phyloP scores from a whole-genome alignment of 2,888 invertebrate genomes.

The Timandra comae region DNA sequence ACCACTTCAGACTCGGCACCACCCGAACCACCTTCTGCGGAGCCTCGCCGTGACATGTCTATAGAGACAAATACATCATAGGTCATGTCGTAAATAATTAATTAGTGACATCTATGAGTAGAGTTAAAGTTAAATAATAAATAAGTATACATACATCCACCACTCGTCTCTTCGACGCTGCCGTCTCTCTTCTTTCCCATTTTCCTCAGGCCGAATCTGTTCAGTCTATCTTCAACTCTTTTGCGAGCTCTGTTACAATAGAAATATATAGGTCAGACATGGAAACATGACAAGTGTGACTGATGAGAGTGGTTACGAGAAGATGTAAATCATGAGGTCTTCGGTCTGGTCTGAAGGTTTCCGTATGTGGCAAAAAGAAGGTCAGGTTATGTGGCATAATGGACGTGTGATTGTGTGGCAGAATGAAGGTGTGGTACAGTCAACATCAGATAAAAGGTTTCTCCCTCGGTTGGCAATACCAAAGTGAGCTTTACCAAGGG shows the following conservation, averaged over 20 bases:
- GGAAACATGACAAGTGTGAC: background rate
- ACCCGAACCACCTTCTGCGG: constrained; percentile 86
- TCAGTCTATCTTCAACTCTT: constrained; percentile 92
- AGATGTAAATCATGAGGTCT: background rate
- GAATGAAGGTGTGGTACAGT: no score
- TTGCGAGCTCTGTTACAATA: constrained; percentile 85
- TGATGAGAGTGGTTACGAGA: background rate
- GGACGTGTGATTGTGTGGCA: no score
- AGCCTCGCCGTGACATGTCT: constrained; percentile 84
- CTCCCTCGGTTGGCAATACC: no score
- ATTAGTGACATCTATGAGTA: background rate
- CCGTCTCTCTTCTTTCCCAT: constrained; percentile 92
- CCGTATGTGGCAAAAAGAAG: no score
- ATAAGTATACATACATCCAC: constrained; percentile 80
- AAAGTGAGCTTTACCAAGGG: no score
- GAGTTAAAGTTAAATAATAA: background rate
- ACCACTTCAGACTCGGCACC: constrained; percentile 89
- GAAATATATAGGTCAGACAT: constrained; percentile 1
- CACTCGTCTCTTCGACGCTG: constrained; percentile 90
- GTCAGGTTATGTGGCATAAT: no score
- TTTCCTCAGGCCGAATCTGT: constrained; percentile 87
- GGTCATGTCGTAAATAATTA: no score
- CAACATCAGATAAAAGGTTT: no score
- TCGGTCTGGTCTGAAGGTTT: no score
- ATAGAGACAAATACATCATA: background rate